A percentile compares a stretch with the other conserved stretches of the same genome.
Evolutionary conservation across 1,140 invertebrate species (phyloP).

Genomic region (Philaenus spumarius): DNA sequence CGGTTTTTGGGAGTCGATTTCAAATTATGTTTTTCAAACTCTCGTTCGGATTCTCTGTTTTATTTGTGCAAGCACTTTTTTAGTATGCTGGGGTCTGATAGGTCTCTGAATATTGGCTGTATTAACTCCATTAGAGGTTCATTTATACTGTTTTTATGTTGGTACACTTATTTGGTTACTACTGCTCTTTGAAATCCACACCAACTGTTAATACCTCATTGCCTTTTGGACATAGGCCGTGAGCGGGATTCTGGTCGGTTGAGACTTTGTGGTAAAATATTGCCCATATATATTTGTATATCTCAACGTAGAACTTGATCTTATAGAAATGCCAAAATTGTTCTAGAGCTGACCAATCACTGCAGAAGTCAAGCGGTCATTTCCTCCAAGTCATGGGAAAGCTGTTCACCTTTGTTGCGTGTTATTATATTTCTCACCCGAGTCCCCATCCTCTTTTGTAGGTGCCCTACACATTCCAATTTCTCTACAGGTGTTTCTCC

Average conservation of each 20-base stretch:
- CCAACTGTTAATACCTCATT: too few species aligned
- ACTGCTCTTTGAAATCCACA: background rate
- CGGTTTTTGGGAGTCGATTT: background rate
- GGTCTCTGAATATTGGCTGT: background rate
- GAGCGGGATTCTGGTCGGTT: background rate
- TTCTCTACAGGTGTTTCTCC: too few species aligned
- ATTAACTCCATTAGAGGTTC: background rate
- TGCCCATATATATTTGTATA: background rate
- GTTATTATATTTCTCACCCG: constrained; percentile 12
- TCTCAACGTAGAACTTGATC: background rate
- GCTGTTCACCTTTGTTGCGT: background rate
- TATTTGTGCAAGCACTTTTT: background rate
- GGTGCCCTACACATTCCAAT: constrained; percentile 26
- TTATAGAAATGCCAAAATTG: background rate
- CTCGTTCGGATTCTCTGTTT: constrained; percentile 6
- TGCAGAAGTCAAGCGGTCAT: background rate
- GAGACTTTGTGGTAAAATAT: background rate
- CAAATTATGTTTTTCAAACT: constrained; percentile 14
- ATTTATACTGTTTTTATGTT: background rate
- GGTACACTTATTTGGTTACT: background rate
- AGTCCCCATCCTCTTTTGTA: constrained; percentile 30
- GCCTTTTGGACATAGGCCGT: background rate
- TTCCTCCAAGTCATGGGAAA: background rate
- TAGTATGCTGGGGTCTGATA: background rate
- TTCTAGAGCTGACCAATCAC: background rate